phyloP scores from a whole-genome alignment of 2,797 vertebrate genomes.

The Lagodon rhomboides region DNA sequence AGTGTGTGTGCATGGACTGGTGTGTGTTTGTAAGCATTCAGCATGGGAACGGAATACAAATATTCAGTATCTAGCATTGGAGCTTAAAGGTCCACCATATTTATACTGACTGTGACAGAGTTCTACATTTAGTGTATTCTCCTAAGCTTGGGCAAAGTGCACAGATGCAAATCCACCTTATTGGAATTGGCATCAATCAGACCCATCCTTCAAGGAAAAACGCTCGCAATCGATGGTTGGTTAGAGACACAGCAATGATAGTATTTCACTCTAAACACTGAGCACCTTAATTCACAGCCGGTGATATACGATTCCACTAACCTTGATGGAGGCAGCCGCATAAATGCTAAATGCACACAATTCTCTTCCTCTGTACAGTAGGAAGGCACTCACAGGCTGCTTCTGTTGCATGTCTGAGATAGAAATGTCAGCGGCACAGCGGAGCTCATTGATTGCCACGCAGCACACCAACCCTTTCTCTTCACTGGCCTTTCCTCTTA shows the following conservation, averaged over 20 bases:
- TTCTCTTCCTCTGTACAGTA: slow-evolving; percentile 22
- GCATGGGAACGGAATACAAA: slow-evolving; percentile 46
- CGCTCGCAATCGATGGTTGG: slow-evolving; percentile 29
- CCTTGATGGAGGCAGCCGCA: slow-evolving; percentile 41
- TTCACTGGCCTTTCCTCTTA: slow-evolving; percentile 20
- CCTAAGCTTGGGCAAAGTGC: slow-evolving; percentile 46
- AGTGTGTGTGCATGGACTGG: not conserved
- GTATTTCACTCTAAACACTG: slow-evolving; percentile 67
- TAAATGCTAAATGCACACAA: slow-evolving; percentile 35
- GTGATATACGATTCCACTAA: slow-evolving; percentile 28
- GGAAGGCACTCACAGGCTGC: slow-evolving; percentile 31
- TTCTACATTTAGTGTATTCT: slow-evolving; percentile 43
- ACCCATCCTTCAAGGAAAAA: slow-evolving; percentile 48
- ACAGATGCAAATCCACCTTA: slow-evolving; percentile 53
- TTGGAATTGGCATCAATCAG: slow-evolving; percentile 60
- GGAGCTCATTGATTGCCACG: slow-evolving; percentile 66
- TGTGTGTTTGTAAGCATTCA: slow-evolving; percentile 5
- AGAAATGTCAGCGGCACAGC: slow-evolving; percentile 65
- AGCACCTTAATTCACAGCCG: slow-evolving; percentile 40
- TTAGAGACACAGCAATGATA: slow-evolving; percentile 55
- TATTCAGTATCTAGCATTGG: slow-evolving; percentile 33
- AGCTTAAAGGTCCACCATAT: slow-evolving; percentile 37
- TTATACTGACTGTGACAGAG: slow-evolving; percentile 50
- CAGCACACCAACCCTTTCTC: slow-evolving; percentile 25
- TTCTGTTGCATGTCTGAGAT: slow-evolving; percentile 49